These are phyloP conservation scores for Parasteatoda lunata DNA, from an alignment of 2,888 invertebrate species.

Conservation along the genomic window DNA sequence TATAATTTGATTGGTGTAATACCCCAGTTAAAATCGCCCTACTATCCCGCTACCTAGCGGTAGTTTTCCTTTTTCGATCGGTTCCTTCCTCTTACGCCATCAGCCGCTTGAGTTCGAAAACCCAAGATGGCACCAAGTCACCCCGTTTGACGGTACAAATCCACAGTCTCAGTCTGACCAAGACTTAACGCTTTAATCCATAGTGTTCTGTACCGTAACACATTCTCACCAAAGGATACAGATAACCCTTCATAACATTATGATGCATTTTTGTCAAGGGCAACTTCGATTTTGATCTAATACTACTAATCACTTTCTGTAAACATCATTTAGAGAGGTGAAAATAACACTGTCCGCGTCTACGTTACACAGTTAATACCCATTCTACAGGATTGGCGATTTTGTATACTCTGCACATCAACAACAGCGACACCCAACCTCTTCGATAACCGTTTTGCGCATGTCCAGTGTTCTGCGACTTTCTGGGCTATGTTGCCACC, in stretches of 20 bases:
- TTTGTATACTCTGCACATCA: background rate
- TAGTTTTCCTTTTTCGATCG: no score
- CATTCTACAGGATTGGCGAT: background rate
- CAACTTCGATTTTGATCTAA: background rate
- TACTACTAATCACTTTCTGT: background rate
- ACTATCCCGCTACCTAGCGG: no score
- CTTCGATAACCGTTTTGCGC: background rate
- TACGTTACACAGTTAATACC: background rate
- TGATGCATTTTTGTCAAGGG: background rate
- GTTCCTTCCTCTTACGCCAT: no score
- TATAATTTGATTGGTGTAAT: no score
- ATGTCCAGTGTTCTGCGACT: background rate
- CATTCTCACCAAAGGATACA: background rate
- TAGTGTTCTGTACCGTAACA: background rate
- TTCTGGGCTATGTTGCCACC: background rate
- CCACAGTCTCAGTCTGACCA: background rate
- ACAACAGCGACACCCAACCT: background rate
- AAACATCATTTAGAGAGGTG: background rate
- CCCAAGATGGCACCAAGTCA: no score
- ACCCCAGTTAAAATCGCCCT: no score
- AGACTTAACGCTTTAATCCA: background rate
- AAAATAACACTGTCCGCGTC: background rate
- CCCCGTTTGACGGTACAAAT: no score
- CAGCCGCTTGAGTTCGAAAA: no score
- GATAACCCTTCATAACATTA: background rate